Conservation (phyloP, 1,140 invertebrate species). For the Cydia splendana region DNA sequence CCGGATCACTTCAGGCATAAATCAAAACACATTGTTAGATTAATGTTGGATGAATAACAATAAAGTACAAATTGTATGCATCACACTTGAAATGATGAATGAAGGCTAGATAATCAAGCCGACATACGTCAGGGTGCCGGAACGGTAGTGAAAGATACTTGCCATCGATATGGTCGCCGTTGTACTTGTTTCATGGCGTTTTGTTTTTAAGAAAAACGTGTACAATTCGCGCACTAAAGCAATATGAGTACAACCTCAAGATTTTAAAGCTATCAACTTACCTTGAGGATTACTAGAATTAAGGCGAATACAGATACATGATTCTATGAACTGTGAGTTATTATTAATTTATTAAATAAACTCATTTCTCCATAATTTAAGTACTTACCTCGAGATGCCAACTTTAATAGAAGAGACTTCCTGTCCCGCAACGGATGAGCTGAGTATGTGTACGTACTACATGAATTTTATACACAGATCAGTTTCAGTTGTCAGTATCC, state of each 20-base stretch:
- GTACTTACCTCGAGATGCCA: conserved; percentile 2
- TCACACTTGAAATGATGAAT: conserved; percentile 47
- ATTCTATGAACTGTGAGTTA: not conserved
- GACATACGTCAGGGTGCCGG: conserved; percentile 38
- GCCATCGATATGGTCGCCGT: not conserved
- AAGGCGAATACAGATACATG: not conserved
- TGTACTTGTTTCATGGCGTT: not conserved
- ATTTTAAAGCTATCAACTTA: not conserved
- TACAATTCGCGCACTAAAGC: too few species aligned
- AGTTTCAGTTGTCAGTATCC: conserved; percentile 33
- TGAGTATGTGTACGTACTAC: too few species aligned
- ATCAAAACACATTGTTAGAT: conserved; percentile 27
- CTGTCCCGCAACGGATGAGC: conserved; percentile 42
- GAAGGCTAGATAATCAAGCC: conserved; percentile 42
- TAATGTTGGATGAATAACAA: conserved; percentile 28
- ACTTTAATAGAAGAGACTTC: conserved; percentile 44
- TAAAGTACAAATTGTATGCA: conserved; percentile 44
- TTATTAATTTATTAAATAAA: not conserved
- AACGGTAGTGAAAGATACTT: conserved; percentile 36
- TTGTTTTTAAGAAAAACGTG: not conserved
- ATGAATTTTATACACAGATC: not conserved
- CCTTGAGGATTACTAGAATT: not conserved
- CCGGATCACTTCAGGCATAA: not conserved
- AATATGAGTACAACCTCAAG: too few species aligned
- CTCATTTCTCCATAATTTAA: not conserved